Base-by-base conservation (phyloP, 92 coral and sea anemone genomes). In the Siderastrea siderea region DNA sequence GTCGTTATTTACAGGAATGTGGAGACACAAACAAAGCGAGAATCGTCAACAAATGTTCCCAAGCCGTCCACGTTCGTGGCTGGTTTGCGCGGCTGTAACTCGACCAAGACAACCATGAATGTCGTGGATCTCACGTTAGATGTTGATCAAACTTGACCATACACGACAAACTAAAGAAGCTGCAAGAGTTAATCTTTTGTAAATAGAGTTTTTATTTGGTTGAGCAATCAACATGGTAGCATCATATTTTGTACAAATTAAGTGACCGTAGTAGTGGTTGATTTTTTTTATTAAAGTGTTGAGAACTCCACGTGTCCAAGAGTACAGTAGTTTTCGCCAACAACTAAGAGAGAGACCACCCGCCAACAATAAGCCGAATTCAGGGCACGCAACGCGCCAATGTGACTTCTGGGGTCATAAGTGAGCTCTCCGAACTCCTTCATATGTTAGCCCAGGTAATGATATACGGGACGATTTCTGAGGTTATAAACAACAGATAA, bases 81-180 rank as follows among this genome's bases (percentile, higher is more conserved):
- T 64, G 99, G 99, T 13, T 81, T 98, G 81, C 99, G 99, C 19
- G 99, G 99, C 9, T 98, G 99, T 45, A 96, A 98, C 91, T 98
- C 99, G 6, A 98, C 99, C 79, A 98, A 98, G 91, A 98, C 99
- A 5, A 98, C 99, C 44, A 94, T 96, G 95, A 96, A 94, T 44
- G 91, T 92, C 49, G 98, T 98, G 6, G 99, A 98, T 76, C 91
- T 98, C 47, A 98, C 99, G 11, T 70, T 95, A 26, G 99, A 98
- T 81, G 99, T 98, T 16, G 98, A 98, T 85, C 98, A 98, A 87
- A 95, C 99, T 10, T 93, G 62, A 84, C 26, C n/a, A 14, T 51
- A 53, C 63, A 80, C 26, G 75, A 45, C 43, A 5, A 50, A 13
- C 5, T 5, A 62, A 62, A 0, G n/a, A n/a, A n/a, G n/a, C n/a